Evolutionary conservation across 30 jellyfish, hydroid and myxozoan genomes (phyloP).

Genomic region (Hydractinia echinata): DNA sequence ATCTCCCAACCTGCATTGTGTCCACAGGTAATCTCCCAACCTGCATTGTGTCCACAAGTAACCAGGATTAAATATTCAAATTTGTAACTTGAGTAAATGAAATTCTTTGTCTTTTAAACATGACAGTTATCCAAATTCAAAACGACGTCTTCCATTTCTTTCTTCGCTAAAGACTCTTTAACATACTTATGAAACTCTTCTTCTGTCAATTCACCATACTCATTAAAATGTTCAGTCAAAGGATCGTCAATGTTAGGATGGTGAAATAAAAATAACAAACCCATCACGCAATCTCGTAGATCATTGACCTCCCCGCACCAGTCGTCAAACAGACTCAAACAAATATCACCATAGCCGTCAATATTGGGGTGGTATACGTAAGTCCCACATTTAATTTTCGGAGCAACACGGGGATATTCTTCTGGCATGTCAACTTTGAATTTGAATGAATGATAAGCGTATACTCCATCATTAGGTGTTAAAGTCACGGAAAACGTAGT

Average conservation of each 20-base stretch:
- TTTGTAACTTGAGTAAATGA: too few relatives aligned
- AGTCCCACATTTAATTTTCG: conserved; percentile 57
- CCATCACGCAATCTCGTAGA: conserved; percentile 62
- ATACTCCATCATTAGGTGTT: conserved; percentile 72
- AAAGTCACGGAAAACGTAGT: conserved; percentile 30
- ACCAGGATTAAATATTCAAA: too few relatives aligned
- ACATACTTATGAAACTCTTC: conserved; percentile 55
- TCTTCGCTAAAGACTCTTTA: conserved; percentile 61
- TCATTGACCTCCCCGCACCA: conserved; percentile 62
- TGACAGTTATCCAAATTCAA: too few relatives aligned
- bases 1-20: too few relatives aligned
- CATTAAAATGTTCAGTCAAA: conserved; percentile 72
- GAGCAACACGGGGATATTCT: conserved; percentile 61
- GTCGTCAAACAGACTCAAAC: conserved; percentile 81
- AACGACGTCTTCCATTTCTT: not conserved
- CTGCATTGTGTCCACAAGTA: too few relatives aligned
- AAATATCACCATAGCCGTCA: conserved; percentile 83
- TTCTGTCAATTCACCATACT: conserved; percentile 53
- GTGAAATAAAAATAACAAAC: conserved; percentile 60
- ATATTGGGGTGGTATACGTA: conserved; percentile 87
- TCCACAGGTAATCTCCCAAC: too few relatives aligned
- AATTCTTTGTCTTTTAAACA: too few relatives aligned
- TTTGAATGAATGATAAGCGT: conserved; percentile 57
- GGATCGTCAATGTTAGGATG: conserved; percentile 93
- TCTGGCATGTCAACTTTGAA: conserved; percentile 48